These are phyloP conservation scores for Athripsodes cinereus DNA, from an alignment of 2,888 invertebrate genomes.

Conservation along the genomic window DNA sequence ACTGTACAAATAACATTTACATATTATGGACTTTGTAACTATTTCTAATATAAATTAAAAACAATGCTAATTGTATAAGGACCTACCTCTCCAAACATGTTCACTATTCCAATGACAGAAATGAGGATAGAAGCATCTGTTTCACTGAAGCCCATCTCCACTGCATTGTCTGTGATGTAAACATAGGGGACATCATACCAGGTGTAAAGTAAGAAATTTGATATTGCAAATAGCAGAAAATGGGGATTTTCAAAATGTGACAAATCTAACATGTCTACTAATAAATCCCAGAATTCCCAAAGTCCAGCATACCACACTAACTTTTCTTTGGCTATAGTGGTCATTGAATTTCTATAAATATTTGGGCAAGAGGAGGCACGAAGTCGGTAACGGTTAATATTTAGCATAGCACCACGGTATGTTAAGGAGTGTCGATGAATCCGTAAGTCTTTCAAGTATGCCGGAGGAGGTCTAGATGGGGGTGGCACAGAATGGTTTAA, in stretches of 20 bases:
- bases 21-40: too few relatives aligned
- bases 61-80: too few relatives aligned
- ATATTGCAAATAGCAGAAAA: slow-evolving; percentile 74
- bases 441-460: slow-evolving; percentile 66
- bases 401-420: slow-evolving; percentile 80
- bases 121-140: slow-evolving; percentile 75
- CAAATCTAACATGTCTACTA: slow-evolving; percentile 74
- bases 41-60: too few relatives aligned
- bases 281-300: slow-evolving; percentile 71
- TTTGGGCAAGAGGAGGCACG: slow-evolving; percentile 87
- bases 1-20: too few relatives aligned
- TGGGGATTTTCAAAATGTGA: slow-evolving; percentile 69
- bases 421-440: slow-evolving; percentile 74
- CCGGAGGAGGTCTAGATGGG: slow-evolving; percentile 50
- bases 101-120: slow-evolving; percentile 80
- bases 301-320: slow-evolving; percentile 67
- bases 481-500: slow-evolving; percentile 40
- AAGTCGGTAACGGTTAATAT: slow-evolving; percentile 72
- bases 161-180: slow-evolving; percentile 77
- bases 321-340: slow-evolving; percentile 76
- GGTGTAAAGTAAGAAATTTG: slow-evolving; percentile 84
- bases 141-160: slow-evolving; percentile 64
- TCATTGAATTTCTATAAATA: slow-evolving; percentile 81
- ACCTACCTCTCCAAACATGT: slow-evolving; percentile 81
- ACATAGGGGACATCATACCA: slow-evolving; percentile 94